These are phyloP conservation scores for Drosophila lini DNA, from an alignment of 1,140 invertebrate genomes.

Conservation along the genomic window DNA sequence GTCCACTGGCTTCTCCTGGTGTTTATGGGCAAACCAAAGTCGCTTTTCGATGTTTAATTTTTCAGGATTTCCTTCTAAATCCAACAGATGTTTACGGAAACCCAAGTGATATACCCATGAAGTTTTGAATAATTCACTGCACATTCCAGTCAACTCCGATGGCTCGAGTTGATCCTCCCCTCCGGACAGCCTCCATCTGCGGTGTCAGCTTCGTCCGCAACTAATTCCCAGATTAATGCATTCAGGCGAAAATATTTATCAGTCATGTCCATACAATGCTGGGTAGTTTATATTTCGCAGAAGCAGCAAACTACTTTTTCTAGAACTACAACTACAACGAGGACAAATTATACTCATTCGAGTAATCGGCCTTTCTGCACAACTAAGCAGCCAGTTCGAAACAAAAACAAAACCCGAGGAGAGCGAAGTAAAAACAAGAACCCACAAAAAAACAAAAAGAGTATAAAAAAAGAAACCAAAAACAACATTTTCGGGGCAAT, in stretches of 20 bases:
- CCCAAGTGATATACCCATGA: not conserved
- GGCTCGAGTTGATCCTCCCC: conserved; percentile 10
- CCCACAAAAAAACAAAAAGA: conserved; percentile 6
- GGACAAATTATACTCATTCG: conserved; percentile 42
- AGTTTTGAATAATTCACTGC: conserved; percentile 2
- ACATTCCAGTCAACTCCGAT: not conserved
- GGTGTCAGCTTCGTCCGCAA: conserved; percentile 24
- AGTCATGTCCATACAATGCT: conserved; percentile 32
- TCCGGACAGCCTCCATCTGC: conserved; percentile 3
- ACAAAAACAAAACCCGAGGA: conserved; percentile 25
- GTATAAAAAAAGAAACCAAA: conserved; percentile 26
- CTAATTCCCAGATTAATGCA: conserved; percentile 51
- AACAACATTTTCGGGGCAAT: conserved; percentile 66
- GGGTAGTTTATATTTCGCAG: conserved; percentile 57
- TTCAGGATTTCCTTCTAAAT: not conserved
- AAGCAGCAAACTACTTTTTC: conserved; percentile 36
- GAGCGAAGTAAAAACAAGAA: conserved; percentile 30
- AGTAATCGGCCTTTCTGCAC: conserved; percentile 73
- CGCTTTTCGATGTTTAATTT: no score
- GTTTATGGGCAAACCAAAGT: no score
- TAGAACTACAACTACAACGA: conserved; percentile 13
- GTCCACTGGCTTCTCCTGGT: no score
- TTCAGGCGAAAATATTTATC: conserved; percentile 64
- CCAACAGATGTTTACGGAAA: conserved; percentile 6
- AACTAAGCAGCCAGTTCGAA: conserved; percentile 65